Conservation (phyloP, 1,140 invertebrate genomes). For the Neoseiulus cucumeris region DNA sequence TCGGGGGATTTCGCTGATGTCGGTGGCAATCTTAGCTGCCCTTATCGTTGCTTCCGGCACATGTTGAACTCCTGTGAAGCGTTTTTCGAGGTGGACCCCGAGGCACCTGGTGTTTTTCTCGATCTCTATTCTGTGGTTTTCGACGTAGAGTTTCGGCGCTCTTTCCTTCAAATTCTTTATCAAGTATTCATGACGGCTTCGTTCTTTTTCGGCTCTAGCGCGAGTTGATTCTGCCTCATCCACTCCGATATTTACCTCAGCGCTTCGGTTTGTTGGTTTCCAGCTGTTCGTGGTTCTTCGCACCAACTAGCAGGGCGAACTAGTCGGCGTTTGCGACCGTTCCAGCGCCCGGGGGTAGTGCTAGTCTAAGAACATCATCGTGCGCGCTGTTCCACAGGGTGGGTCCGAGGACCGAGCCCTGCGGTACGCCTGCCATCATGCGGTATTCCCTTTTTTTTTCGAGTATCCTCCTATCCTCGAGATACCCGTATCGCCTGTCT, state of each 20-base stretch:
- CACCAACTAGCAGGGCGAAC: background rate
- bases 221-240: background rate
- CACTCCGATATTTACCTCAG: background rate
- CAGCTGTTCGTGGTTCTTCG: background rate
- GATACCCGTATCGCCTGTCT: background rate
- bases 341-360: background rate
- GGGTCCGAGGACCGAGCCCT: background rate
- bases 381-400: too few relatives aligned
- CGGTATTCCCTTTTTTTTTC: background rate
- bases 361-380: background rate
- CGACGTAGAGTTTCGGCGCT: background rate
- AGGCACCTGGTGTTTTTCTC: too few relatives aligned
- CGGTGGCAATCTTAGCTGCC: background rate
- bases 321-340: slow-evolving; percentile 5
- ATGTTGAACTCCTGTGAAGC: background rate
- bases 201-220: background rate
- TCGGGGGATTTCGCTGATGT: background rate
- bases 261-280: background rate
- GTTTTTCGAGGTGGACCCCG: too few relatives aligned
- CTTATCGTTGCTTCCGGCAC: background rate
- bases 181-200: background rate
- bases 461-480: background rate
- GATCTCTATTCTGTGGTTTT: background rate
- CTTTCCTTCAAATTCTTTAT: background rate
- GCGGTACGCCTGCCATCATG: background rate